phyloP scores from a whole-genome alignment of 2,797 vertebrate genomes.

The Acrossocheilus wenchowensis region DNA sequence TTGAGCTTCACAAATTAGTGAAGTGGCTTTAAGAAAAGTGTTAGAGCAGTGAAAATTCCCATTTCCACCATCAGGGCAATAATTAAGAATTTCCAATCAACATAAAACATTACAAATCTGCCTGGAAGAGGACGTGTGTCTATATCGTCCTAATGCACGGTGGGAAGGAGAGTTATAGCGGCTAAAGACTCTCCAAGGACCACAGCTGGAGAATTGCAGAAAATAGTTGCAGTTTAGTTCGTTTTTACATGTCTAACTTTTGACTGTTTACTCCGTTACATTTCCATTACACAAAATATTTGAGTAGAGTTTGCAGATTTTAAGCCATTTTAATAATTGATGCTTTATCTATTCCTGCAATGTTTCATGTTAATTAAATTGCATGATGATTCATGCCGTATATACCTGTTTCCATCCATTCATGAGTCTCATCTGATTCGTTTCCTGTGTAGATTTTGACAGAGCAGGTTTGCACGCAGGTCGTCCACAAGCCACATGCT shows the following conservation, averaged over 20 bases:
- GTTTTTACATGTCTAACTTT: neutral
- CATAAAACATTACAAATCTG: no score
- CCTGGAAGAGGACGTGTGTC: no score
- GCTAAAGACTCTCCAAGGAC: no score
- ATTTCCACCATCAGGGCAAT: no score
- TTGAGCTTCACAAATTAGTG: no score
- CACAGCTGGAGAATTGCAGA: no score
- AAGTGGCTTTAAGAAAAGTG: no score
- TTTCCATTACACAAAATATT: neutral
- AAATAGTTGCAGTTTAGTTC: neutral
- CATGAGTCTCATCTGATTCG: neutral
- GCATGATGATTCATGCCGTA: neutral
- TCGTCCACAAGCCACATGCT: conserved; percentile 92
- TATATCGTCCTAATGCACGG: no score
- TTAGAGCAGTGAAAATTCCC: no score
- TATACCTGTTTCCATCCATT: neutral
- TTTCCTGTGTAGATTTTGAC: conserved; percentile 88
- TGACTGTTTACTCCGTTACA: neutral
- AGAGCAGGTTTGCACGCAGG: conserved; percentile 95
- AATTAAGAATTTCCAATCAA: no score
- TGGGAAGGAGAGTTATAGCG: no score
- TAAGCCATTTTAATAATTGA: neutral
- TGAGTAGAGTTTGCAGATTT: neutral
- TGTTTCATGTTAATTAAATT: neutral
- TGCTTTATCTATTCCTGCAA: neutral